These are phyloP conservation scores for Adelphocoris suturalis DNA, from an alignment of 2,888 invertebrate genomes.

Conservation along the genomic window DNA sequence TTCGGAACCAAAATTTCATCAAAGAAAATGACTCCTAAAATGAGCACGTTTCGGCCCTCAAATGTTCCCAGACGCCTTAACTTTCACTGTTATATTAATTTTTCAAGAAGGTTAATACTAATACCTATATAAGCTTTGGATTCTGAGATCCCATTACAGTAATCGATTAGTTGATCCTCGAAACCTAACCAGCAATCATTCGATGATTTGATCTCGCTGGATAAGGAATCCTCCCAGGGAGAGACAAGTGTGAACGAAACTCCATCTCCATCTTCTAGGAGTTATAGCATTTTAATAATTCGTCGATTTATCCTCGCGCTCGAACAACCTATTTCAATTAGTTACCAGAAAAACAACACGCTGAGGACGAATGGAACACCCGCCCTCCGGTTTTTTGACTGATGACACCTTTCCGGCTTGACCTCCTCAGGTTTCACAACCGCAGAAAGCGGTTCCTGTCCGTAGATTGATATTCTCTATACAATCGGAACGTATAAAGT, in stretches of 20 bases:
- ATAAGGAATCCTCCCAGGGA: neutral
- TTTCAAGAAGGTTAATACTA: neutral
- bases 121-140: neutral
- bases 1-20: no score
- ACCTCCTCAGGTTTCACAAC: neutral
- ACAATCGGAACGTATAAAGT: neutral
- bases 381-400: neutral
- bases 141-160: neutral
- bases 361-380: neutral
- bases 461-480: neutral
- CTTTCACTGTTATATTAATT: neutral
- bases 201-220: neutral
- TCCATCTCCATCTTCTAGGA: neutral
- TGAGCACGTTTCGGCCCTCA: no score
- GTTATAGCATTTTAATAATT: constrained; percentile 25
- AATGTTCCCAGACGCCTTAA: no score
- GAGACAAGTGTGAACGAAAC: neutral
- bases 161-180: constrained; percentile 16
- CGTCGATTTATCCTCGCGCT: constrained; percentile 28
- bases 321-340: constrained; percentile 34
- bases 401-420: neutral
- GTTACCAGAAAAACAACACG: neutral
- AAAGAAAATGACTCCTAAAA: no score
- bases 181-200: neutral
- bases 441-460: neutral